Conservation (phyloP, 2,888 invertebrate species). For the Luperina testacea region DNA sequence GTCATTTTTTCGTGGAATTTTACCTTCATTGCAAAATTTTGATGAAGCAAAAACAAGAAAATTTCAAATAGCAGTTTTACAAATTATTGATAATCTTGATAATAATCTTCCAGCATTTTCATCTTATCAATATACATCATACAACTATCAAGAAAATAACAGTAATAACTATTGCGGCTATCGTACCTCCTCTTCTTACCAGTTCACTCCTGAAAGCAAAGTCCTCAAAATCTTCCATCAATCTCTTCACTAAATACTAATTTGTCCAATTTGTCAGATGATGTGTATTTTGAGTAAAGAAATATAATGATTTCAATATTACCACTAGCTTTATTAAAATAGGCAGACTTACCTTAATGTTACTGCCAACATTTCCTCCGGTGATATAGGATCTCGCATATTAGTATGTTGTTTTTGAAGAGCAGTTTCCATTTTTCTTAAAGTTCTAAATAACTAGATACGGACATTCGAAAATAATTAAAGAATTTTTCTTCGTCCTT, state of each 20-base stretch:
- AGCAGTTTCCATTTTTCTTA: constrained; percentile 28
- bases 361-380: constrained; percentile 34
- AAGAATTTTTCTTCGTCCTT: too few species aligned
- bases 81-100: constrained; percentile 52
- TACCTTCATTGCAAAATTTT: constrained; percentile 34
- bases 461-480: too few species aligned
- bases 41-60: constrained; percentile 39
- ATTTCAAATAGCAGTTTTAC: constrained; percentile 50
- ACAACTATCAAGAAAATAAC: too few species aligned
- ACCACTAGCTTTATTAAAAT: constrained; percentile 22
- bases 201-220: too few species aligned
- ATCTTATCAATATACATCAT: constrained; percentile 42
- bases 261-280: too few species aligned
- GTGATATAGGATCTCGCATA: constrained; percentile 4
- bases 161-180: too few species aligned
- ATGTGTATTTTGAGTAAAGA: too few species aligned
- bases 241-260: too few species aligned
- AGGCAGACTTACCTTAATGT: constrained; percentile 24
- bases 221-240: too few species aligned
- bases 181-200: too few species aligned
- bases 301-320: constrained; percentile 23
- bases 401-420: constrained; percentile 18
- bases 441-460: constrained; percentile 28
- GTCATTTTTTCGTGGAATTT: constrained; percentile 50
- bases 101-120: constrained; percentile 53